Percentiles rank a stretch among this genome's conserved stretches.
Evolutionary conservation across 2,797 vertebrate species (phyloP).

Genomic region (Pipistrellus kuhlii): DNA sequence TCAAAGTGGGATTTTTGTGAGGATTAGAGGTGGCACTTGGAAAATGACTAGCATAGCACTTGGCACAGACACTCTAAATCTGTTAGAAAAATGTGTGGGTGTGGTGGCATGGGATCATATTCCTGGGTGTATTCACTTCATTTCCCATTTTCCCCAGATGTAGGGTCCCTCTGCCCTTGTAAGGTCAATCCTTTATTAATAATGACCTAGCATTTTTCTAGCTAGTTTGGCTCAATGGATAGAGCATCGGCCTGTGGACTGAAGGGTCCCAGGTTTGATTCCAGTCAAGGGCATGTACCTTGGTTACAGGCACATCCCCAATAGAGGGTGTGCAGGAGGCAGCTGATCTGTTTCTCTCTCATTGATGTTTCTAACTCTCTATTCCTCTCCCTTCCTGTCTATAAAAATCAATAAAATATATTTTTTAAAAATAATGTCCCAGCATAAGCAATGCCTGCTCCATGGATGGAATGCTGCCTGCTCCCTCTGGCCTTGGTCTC

Average conservation of each 20-base stretch:
- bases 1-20: slow-evolving; percentile 24
- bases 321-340: too few relatives aligned
- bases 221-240: too few relatives aligned
- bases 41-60: slow-evolving; percentile 11
- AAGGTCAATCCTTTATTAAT: neutral
- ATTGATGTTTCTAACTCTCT: too few relatives aligned
- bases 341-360: too few relatives aligned
- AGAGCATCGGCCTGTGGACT: too few relatives aligned
- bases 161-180: neutral
- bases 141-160: neutral
- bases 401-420: too few relatives aligned
- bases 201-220: neutral
- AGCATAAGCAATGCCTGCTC: neutral
- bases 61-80: slow-evolving; percentile 4
- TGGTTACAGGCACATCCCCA: too few relatives aligned
- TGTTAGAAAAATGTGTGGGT: slow-evolving; percentile 6
- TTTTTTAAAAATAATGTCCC: too few relatives aligned
- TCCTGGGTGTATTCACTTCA: neutral
- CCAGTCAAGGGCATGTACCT: too few relatives aligned
- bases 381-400: too few relatives aligned
- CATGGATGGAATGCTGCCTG: neutral
- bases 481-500: neutral
- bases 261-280: too few relatives aligned
- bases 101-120: neutral
- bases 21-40: slow-evolving; percentile 29